These are phyloP conservation scores for Henicopernis longicauda DNA, from an alignment of 2,113 vertebrate genomes.

Conservation along the genomic window DNA sequence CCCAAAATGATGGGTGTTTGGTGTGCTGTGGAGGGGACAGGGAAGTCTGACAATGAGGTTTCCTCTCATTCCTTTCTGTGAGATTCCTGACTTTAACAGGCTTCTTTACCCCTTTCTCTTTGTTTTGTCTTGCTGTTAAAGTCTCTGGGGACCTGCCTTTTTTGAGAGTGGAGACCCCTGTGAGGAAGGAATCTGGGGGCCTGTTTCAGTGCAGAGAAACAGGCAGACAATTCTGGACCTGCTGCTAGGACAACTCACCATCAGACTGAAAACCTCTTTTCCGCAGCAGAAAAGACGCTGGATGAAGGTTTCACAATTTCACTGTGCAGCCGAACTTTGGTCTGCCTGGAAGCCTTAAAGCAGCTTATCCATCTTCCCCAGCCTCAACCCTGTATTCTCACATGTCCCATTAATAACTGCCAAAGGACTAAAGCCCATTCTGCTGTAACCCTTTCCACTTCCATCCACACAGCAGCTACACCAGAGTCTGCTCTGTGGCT, in stretches of 20 bases:
- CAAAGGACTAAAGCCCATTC: not conserved
- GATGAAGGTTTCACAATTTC: not conserved
- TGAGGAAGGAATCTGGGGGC: not conserved
- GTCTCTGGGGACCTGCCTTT: not conserved
- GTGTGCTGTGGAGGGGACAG: not conserved
- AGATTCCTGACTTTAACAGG: not conserved
- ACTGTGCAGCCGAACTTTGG: not conserved
- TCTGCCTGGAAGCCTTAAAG: not conserved
- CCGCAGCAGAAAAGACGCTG: not conserved
- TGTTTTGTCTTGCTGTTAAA: not conserved
- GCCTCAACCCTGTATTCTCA: not conserved
- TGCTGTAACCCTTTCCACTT: not conserved
- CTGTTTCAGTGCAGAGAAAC: not conserved
- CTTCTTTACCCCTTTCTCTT: not conserved
- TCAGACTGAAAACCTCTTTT: not conserved
- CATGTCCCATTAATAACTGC: not conserved
- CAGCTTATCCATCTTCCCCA: not conserved
- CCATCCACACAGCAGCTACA: too few species aligned
- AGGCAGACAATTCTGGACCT: not conserved
- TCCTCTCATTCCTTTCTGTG: not conserved
- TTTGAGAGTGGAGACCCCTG: not conserved
- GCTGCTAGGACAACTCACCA: not conserved
- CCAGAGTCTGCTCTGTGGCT: not conserved
- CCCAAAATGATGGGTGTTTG: not conserved
- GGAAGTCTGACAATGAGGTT: not conserved